phyloP scores from a whole-genome alignment of 2,113 vertebrate species.

The Brachypteracias leptosomus region DNA sequence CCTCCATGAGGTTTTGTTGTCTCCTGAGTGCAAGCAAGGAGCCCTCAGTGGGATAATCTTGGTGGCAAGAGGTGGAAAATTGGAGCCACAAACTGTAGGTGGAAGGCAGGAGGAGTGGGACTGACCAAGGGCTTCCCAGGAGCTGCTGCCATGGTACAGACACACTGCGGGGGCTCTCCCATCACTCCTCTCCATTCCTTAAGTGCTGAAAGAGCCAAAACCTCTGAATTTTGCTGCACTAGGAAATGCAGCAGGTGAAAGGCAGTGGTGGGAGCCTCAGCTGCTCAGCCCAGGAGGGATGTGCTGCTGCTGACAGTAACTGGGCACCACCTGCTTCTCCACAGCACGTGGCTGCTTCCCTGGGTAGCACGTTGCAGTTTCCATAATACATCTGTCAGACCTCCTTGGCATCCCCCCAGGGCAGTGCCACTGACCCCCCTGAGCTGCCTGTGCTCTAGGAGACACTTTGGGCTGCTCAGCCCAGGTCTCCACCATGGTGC shows the following conservation, averaged over 20 bases:
- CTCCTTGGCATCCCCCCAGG: neutral
- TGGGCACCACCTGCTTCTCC: neutral
- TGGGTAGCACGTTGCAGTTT: neutral
- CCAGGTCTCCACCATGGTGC: neutral
- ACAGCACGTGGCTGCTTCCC: neutral
- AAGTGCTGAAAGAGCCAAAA: neutral
- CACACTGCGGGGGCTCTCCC: neutral
- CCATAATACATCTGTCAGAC: neutral
- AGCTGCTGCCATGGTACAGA: neutral
- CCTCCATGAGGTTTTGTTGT: neutral
- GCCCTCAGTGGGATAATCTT: neutral
- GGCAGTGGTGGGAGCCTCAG: neutral
- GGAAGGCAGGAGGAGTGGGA: neutral
- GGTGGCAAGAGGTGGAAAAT: neutral
- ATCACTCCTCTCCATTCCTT: neutral
- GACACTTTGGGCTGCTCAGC: neutral
- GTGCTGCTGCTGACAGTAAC: neutral
- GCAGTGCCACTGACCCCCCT: neutral
- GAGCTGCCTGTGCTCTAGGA: neutral
- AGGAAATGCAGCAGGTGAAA: neutral
- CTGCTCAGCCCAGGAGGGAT: neutral
- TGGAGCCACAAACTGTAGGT: neutral
- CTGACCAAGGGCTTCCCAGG: neutral
- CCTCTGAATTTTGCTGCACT: neutral
- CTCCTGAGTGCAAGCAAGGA: neutral